A percentile compares a stretch with the other conserved stretches of the same genome.
phyloP scores from a whole-genome alignment of 2,797 vertebrate species.

The Enteromius treurensis region DNA sequence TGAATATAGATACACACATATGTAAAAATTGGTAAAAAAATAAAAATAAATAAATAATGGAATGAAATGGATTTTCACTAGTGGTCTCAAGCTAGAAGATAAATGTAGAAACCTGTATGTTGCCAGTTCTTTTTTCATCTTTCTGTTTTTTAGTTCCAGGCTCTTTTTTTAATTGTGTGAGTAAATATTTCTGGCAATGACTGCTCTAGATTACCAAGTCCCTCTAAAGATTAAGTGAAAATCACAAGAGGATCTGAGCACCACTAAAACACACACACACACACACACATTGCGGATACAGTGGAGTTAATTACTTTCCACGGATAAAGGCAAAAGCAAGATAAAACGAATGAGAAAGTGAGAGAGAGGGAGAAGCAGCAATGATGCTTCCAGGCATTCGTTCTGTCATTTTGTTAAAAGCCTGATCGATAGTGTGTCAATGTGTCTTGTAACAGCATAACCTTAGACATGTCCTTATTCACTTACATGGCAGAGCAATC shows the following conservation, averaged over 20 bases:
- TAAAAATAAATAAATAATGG: neutral
- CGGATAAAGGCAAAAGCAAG: constrained; percentile 28
- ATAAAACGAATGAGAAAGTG: constrained; percentile 21
- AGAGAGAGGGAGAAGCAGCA: constrained; percentile 18
- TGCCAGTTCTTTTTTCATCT: neutral
- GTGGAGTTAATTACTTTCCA: constrained; percentile 36
- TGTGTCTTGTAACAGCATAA: constrained; percentile 36
- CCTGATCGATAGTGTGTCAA: constrained; percentile 29
- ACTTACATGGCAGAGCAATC: constrained; percentile 1
- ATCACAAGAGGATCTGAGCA: constrained; percentile 16
- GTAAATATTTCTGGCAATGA: constrained; percentile 16
- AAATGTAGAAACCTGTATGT: neutral
- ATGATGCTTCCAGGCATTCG: constrained; percentile 18
- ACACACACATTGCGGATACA: constrained; percentile 12
- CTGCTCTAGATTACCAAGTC: constrained; percentile 33
- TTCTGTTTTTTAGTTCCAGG: neutral
- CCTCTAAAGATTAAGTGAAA: constrained; percentile 34
- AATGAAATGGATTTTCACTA: neutral
- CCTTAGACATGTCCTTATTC: neutral
- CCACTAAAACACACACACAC: constrained; percentile 20
- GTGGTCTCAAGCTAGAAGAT: neutral
- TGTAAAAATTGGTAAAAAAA: neutral
- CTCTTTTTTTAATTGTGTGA: neutral
- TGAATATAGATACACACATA: neutral
- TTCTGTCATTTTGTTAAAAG: constrained; percentile 32